Evolutionary conservation across 2,113 vertebrate genomes (phyloP).

Genomic region (Poeciliopsis prolifica): DNA sequence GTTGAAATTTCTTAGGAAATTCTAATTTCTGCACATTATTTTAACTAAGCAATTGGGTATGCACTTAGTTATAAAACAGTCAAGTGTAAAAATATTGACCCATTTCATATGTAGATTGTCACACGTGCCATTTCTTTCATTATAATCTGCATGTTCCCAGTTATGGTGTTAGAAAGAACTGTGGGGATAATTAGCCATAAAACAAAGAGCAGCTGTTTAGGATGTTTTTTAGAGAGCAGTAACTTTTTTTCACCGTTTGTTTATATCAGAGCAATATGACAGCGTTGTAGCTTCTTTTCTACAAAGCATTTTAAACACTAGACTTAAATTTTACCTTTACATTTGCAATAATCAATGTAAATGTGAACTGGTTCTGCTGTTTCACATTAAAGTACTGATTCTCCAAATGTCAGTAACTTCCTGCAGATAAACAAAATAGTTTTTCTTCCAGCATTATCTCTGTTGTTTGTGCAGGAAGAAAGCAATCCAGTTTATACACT

Average conservation of each 20-base stretch:
- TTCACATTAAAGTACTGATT: neutral
- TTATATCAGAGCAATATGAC: conserved; percentile 1
- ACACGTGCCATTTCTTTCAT: neutral
- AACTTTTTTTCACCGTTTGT: neutral
- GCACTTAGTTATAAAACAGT: too few relatives aligned
- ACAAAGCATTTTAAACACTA: neutral
- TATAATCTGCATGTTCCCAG: neutral
- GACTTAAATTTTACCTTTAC: neutral
- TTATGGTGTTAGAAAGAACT: neutral
- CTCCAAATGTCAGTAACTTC: neutral
- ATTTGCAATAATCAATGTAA: neutral
- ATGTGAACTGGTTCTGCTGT: conserved; percentile 1
- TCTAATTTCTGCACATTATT: too few relatives aligned
- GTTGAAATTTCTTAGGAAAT: too few relatives aligned
- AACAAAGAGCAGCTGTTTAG: neutral
- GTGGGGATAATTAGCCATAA: neutral
- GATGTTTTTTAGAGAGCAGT: neutral
- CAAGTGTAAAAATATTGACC: neutral
- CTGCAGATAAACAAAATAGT: conserved; percentile 23
- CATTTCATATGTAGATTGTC: neutral
- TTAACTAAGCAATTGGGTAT: too few relatives aligned
- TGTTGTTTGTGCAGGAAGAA: conserved; percentile 31
- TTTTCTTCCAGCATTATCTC: conserved; percentile 42
- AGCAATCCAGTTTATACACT: conserved; percentile 41
- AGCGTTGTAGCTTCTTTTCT: neutral